Conservation (phyloP, 1,140 invertebrate genomes). For the Microplitis demolitor region DNA sequence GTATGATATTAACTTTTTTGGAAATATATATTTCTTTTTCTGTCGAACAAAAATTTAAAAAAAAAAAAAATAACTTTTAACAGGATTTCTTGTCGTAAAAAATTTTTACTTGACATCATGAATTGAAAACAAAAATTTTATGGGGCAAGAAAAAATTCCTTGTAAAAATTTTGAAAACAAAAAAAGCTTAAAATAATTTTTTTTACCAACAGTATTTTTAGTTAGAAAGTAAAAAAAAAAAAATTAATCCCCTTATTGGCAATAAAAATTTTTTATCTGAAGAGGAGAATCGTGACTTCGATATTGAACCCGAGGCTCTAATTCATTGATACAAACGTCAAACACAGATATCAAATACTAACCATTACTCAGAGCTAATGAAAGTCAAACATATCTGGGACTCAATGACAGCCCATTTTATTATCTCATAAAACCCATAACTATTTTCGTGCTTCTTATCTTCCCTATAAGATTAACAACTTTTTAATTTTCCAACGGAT, state of each 20-base stretch:
- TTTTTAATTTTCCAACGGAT: conserved; percentile 27
- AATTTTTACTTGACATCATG: too few relatives aligned
- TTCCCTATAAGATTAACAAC: conserved; percentile 47
- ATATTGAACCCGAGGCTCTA: conserved; percentile 45
- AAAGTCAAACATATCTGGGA: conserved; percentile 50
- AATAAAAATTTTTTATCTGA: conserved; percentile 19
- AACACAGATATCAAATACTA: conserved; percentile 35
- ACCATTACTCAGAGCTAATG: conserved; percentile 45
- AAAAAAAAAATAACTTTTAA: too few relatives aligned
- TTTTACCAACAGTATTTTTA: too few relatives aligned
- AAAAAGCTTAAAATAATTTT: too few relatives aligned
- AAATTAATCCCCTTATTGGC: neutral
- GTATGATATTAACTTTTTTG: too few relatives aligned
- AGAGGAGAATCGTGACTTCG: conserved; percentile 41
- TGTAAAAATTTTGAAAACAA: too few relatives aligned
- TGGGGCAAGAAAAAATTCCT: too few relatives aligned
- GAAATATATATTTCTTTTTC: too few relatives aligned
- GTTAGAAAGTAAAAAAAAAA: neutral
- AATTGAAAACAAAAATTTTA: too few relatives aligned
- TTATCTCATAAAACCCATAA: neutral
- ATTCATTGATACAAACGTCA: conserved; percentile 46
- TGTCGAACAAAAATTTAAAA: too few relatives aligned
- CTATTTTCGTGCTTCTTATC: conserved; percentile 39
- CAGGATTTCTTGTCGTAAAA: too few relatives aligned
- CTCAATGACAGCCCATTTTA: neutral